Percentiles rank a stretch among this genome's conserved stretches.
These are phyloP conservation scores for Hypsibius dujardini DNA, from an alignment of 1,140 invertebrate species.

Conservation along the genomic window DNA sequence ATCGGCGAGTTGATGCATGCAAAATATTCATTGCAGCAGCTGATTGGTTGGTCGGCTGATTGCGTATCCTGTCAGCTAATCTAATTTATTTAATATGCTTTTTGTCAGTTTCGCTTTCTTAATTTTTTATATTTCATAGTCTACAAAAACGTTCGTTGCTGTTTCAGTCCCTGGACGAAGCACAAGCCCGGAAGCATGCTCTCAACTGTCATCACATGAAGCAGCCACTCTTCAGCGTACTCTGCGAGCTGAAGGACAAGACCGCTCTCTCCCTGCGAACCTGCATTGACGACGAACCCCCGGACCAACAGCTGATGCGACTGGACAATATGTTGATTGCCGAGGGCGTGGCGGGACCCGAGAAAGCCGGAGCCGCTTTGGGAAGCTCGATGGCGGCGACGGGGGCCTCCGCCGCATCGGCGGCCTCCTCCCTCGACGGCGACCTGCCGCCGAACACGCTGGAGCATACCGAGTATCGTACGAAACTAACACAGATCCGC, in stretches of 20 bases:
- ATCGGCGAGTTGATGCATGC: too few species aligned
- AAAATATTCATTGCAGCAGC: too few species aligned
- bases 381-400: conserved; percentile 23
- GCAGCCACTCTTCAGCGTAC: conserved; percentile 77
- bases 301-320: conserved; percentile 13
- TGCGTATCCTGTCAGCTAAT: too few species aligned
- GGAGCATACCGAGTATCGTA: conserved; percentile 20
- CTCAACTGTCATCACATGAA: conserved; percentile 90
- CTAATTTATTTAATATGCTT: too few species aligned
- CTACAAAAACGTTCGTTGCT: neutral
- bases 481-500: conserved; percentile 21
- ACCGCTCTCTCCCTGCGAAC: conserved; percentile 41
- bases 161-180: conserved; percentile 68
- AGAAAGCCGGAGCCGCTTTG: neutral
- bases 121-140: neutral
- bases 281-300: conserved; percentile 12
- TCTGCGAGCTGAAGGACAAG: conserved; percentile 97
- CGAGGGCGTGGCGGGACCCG: neutral
- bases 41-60: too few species aligned
- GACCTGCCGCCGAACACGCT: conserved; percentile 19
- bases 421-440: conserved; percentile 19
- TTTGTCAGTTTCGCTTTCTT: too few species aligned
- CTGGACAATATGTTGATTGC: conserved; percentile 16
- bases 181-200: conserved; percentile 85
- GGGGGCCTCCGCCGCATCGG: conserved; percentile 21